Conservation (phyloP, 2,797 vertebrate genomes). For the Eidolon dupreanum region DNA sequence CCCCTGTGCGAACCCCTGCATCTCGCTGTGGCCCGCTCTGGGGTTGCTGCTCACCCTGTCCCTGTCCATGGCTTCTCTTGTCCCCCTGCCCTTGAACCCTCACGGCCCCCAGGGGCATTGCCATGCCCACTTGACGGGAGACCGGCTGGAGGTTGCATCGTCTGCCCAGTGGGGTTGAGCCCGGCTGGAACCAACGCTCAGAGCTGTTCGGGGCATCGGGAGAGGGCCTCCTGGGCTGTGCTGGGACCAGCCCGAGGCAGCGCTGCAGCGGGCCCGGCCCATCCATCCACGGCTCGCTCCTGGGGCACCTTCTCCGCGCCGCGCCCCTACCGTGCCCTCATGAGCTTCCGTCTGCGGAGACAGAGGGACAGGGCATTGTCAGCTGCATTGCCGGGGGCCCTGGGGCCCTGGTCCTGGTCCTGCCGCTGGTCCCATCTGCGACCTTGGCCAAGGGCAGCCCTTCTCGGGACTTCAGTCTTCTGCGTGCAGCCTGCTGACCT, state of each 20-base stretch:
- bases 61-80: background rate
- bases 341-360: background rate
- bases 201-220: too few species aligned
- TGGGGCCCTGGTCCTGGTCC: background rate
- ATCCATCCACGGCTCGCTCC: background rate
- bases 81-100: background rate
- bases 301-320: background rate
- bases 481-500: accelerated
- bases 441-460: too few species aligned
- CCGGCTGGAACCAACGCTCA: background rate
- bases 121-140: background rate
- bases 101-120: background rate
- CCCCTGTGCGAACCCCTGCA: accelerated
- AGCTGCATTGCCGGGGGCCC: background rate
- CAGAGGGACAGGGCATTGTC: background rate
- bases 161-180: too few species aligned
- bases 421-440: background rate
- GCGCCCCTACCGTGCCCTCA: background rate
- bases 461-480: background rate
- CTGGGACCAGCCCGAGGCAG: background rate
- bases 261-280: background rate
- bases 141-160: background rate
- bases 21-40: background rate
- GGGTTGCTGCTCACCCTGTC: too few species aligned
- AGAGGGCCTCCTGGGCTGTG: accelerated